Conservation (phyloP, 2,113 vertebrate species). For the Polypterus bichir region DNA sequence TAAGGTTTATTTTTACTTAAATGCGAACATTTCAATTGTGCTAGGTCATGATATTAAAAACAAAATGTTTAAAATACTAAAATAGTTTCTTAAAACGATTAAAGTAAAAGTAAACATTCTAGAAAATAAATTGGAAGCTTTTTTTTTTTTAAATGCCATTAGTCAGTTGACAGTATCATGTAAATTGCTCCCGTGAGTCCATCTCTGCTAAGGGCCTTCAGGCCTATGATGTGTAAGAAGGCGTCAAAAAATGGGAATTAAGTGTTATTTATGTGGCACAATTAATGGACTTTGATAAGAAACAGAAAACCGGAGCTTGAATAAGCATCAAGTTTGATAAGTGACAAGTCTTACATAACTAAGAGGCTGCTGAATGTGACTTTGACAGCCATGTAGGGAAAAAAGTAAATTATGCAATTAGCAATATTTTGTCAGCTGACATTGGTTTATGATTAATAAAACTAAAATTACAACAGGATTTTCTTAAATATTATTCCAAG, state of each 20-base stretch:
- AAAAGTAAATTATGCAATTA: conserved; percentile 53
- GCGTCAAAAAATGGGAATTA: conserved; percentile 34
- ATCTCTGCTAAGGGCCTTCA: conserved; percentile 36
- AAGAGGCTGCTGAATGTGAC: conserved; percentile 25
- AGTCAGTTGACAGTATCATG: conserved; percentile 41
- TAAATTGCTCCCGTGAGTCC: conserved; percentile 40
- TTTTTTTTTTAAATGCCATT: not conserved
- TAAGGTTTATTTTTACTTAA: no score
- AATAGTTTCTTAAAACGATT: no score
- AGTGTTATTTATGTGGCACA: conserved; percentile 40
- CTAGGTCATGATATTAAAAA: no score
- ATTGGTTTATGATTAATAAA: no score
- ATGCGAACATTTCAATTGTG: no score
- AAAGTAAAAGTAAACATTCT: no score
- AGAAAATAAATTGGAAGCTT: no score
- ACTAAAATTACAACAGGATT: no score
- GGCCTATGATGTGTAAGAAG: conserved; percentile 36
- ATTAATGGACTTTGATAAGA: conserved; percentile 45
- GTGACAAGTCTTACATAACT: conserved; percentile 13
- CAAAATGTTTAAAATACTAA: no score
- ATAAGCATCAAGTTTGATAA: conserved; percentile 11
- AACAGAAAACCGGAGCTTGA: conserved; percentile 26
- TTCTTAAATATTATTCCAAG: no score
- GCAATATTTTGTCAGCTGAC: conserved; percentile 31
- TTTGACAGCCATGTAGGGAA: conserved; percentile 45